Percentiles rank a stretch among this genome's conserved stretches.
Evolutionary conservation across 2,797 vertebrate genomes (phyloP).

Genomic region (Amazona ochrocephala): DNA sequence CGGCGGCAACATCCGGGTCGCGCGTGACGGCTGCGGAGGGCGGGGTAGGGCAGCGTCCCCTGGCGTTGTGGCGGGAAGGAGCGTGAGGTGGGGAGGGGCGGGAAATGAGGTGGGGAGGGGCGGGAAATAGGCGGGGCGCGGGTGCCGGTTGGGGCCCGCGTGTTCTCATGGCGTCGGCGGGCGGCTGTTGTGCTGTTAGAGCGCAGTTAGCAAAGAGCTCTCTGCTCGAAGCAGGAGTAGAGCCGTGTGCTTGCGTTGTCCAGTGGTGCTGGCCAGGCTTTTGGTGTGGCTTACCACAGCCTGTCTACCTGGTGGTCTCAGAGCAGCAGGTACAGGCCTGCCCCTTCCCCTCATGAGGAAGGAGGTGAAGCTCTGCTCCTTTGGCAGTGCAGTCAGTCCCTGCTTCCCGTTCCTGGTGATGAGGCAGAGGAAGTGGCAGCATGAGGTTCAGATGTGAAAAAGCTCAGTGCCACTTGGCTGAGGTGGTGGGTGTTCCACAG

Average conservation of each 20-base stretch:
- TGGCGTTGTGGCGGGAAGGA: not conserved
- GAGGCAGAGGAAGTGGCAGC: not conserved
- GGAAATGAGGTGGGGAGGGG: no score
- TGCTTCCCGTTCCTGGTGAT: rapidly evolving
- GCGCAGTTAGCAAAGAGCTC: rapidly evolving
- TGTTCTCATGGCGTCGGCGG: no score
- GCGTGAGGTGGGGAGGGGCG: no score
- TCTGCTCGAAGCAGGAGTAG: rapidly evolving
- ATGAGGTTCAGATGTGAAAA: not conserved
- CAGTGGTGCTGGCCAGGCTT: rapidly evolving
- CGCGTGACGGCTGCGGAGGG: no score
- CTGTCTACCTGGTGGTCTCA: rapidly evolving
- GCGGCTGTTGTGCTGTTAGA: rapidly evolving
- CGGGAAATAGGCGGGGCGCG: no score
- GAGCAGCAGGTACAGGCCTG: rapidly evolving
- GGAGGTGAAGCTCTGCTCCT: rapidly evolving
- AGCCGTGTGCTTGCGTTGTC: rapidly evolving
- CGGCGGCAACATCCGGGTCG: not conserved
- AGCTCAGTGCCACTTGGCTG: rapidly evolving
- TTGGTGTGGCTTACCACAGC: rapidly evolving
- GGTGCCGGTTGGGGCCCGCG: no score
- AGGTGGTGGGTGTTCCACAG: not conserved
- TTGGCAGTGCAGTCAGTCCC: rapidly evolving
- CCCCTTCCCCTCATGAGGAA: rapidly evolving
- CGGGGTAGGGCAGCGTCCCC: not conserved